Base-by-base conservation (phyloP, 1,140 invertebrate genomes). In the Coenobita brevimanus region DNA sequence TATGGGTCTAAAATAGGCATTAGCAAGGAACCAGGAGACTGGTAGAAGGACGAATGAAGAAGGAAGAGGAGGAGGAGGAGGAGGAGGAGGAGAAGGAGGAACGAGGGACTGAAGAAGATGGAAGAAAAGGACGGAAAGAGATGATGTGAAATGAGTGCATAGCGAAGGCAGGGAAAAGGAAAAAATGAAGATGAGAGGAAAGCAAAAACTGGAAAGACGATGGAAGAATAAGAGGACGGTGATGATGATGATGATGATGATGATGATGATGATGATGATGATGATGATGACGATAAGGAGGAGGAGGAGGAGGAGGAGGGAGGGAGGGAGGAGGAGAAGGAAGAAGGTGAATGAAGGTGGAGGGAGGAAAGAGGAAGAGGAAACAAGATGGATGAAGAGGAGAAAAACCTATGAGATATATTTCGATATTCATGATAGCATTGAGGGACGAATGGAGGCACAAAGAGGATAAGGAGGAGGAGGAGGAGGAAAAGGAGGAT, bases 261-360 rank as follows among this genome's bases (percentile, higher is more conserved):
- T 64, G 17, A 64, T 67, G 62, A 67, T 67, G n/a, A 67, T 67
- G 36, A 67, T 67, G 21, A 67, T 24, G 36, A 64, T 64, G 30
- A 64, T 64, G 30, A 17, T 64, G 30, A 64, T 64, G 17, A 64
- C 30, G 30, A 64, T 64, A 64, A 17, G n/a, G 30, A 64, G n/a
- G 30, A 64, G n/a, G 30, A 64, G n/a, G 30, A 64, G n/a, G 30
- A 64, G n/a, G n/a, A n/a, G n/a, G n/a, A n/a, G n/a, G n/a, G n/a
- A n/a, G n/a, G n/a, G n/a, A n/a, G n/a, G n/a, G n/a, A n/a, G n/a
- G n/a, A n/a, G n/a, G n/a, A n/a, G n/a, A 50, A 50, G 46, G 46
- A 50, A 17, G 17, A 50, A 50, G 46, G 17, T 17, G 46, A 17
- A 50, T 50, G 46, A 17, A 50, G 46, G 6, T 6, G 17, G 46